These are phyloP conservation scores for Spilosoma lubricipeda DNA, from an alignment of 2,888 invertebrate genomes.

Conservation along the genomic window DNA sequence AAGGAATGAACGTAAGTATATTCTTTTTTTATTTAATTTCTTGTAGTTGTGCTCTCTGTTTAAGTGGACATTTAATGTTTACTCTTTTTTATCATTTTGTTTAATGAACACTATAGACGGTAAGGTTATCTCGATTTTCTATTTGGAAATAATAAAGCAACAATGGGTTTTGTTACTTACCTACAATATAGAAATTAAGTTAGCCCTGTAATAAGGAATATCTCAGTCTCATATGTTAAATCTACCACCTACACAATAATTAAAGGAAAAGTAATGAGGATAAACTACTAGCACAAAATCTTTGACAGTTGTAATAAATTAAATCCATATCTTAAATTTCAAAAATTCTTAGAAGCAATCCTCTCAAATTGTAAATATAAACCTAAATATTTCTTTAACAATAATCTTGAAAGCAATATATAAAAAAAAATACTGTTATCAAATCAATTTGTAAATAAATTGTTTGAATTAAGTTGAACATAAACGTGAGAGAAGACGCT, in stretches of 20 bases:
- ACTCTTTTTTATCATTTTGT: not conserved
- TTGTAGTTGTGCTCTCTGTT: not conserved
- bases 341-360: not conserved
- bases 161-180: not conserved
- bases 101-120: not conserved
- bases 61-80: not conserved
- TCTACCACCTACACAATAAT: no score
- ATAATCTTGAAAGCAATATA: not conserved
- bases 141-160: not conserved
- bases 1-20: conserved; percentile 55
- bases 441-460: conserved; percentile 31
- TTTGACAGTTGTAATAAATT: not conserved
- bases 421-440: conserved; percentile 9
- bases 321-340: not conserved
- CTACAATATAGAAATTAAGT: not conserved
- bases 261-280: no score
- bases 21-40: conserved; percentile 1
- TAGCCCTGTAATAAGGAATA: no score
- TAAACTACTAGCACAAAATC: no score
- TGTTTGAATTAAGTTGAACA: conserved; percentile 34
- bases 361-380: not conserved
- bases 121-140: not conserved
- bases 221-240: no score
- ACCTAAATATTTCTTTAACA: not conserved
- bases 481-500: conserved; percentile 45